Evolutionary conservation across 2,888 invertebrate species (phyloP), one percentile per base, ranked within the genome.

Genomic region (Gymnoscelis rufifasciata): DNA sequence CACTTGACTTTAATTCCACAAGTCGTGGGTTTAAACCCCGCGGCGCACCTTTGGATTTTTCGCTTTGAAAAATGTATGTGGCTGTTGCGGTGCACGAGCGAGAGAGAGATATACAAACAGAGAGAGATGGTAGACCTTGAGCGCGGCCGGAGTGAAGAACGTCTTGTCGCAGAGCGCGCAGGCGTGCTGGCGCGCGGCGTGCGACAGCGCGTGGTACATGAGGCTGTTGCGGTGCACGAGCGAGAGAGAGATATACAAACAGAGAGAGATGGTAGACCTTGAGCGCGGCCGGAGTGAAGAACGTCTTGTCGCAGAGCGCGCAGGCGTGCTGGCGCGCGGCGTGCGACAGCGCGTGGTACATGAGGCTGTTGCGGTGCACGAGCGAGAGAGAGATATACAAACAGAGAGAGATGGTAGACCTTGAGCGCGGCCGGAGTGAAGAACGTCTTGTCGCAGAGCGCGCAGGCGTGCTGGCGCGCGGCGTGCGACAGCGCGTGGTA

Each of bases 111-210:
- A n/a, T n/a, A n/a, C n/a, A n/a, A n/a, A n/a, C n/a, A n/a, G n/a
- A n/a, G n/a, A n/a, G n/a, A n/a, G n/a, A n/a, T n/a, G n/a, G n/a
- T n/a, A n/a, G n/a, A 93, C 94, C 89, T 94, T 95, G 5, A 96
- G 83, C 3, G 96, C 95, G 56, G 93, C 93, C 1, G 92, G 90
- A 0, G 95, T 95, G 66, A 94, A 95, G 78, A 96, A 96, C 35
- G 93, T 91, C 26, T 94, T 94, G 63, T 93, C 93, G n/a, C 93
- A 96, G n/a, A 92, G 91, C 44, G 92, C 90, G 66, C 96, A 96
- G 38, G 91, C 91, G 67, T 95, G 94, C 8, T 95, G 89, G 6
- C 67, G 93, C 91, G 2, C 94, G 94, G 4, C 92, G 64, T 95
- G 96, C 35, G 94, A 93, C 57, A 94, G 80, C 82, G 93, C 89